phyloP scores from a whole-genome alignment of 1,140 invertebrate genomes.

The Pomacea maculata region DNA sequence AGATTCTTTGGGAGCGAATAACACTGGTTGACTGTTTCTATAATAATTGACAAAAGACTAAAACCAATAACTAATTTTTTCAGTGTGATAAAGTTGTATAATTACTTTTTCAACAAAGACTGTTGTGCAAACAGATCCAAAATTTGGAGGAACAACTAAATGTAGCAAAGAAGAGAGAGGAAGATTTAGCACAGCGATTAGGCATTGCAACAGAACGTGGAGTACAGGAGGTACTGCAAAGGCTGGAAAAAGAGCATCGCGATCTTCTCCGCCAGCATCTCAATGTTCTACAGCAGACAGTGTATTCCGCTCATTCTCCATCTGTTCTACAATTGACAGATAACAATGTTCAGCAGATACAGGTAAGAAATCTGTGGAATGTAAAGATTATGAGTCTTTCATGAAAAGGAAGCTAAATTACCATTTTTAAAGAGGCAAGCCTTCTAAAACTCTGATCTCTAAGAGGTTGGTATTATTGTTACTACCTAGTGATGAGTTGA shows the following conservation, averaged over 20 bases:
- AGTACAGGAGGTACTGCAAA: constrained; percentile 39
- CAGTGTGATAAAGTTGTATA: too few relatives aligned
- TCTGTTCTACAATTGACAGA: constrained; percentile 17
- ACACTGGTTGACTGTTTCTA: too few relatives aligned
- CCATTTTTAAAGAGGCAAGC: too few relatives aligned
- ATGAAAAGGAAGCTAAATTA: too few relatives aligned
- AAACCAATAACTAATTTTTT: too few relatives aligned
- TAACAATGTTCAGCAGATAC: constrained; percentile 10
- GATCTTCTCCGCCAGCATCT: constrained; percentile 55
- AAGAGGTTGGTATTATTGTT: too few relatives aligned
- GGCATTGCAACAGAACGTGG: constrained; percentile 33
- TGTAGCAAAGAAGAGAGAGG: constrained; percentile 1
- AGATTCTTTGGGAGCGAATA: too few relatives aligned
- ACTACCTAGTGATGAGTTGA: too few relatives aligned
- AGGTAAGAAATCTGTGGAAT: background rate
- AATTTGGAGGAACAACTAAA: background rate
- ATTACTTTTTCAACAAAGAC: background rate
- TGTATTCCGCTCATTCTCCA: background rate
- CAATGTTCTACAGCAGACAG: constrained; percentile 29
- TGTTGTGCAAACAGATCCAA: background rate
- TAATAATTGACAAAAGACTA: too few relatives aligned
- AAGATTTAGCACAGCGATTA: constrained; percentile 2
- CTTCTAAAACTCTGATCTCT: too few relatives aligned
- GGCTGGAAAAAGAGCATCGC: constrained; percentile 48
- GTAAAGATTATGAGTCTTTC: too few relatives aligned